A percentile compares a stretch with the other conserved stretches of the same genome.
These are phyloP conservation scores for Apamea monoglypha DNA, from an alignment of 2,888 invertebrate species.

Conservation along the genomic window DNA sequence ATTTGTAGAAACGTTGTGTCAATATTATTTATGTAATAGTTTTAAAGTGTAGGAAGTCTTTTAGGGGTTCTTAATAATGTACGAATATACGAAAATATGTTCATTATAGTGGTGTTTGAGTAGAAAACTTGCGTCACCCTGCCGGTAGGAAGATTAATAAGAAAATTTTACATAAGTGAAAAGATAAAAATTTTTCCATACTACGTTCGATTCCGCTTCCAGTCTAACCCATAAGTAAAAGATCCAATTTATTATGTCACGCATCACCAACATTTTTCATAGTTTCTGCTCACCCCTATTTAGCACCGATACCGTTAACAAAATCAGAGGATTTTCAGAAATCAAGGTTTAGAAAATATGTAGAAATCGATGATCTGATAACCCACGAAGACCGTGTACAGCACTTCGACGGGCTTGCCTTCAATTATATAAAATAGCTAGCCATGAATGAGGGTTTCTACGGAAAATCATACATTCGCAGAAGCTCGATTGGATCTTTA, in stretches of 20 bases:
- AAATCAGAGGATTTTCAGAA: background rate
- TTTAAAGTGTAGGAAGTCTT: constrained; percentile 9
- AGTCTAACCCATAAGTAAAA: background rate
- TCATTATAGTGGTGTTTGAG: background rate
- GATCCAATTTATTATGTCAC: background rate
- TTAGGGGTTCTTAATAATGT: constrained; percentile 1
- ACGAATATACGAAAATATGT: constrained; percentile 2
- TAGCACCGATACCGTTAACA: background rate
- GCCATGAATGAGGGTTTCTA: constrained; percentile 9
- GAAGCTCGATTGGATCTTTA: constrained; percentile 42
- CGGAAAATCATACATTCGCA: constrained; percentile 38
- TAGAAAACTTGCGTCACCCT: background rate
- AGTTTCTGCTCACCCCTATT: too few relatives aligned
- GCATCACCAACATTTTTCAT: background rate
- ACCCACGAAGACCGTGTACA: background rate
- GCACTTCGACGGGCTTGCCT: constrained; percentile 1
- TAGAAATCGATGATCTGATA: constrained; percentile 16
- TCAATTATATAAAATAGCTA: constrained; percentile 44
- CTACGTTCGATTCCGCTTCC: background rate
- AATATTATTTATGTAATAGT: constrained; percentile 31
- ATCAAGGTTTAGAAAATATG: constrained; percentile 6
- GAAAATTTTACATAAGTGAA: background rate
- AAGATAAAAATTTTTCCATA: background rate
- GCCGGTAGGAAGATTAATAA: background rate
- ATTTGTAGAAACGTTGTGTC: background rate